Base-by-base conservation (phyloP, 2,888 invertebrate genomes). In the Tiliacea citrago region DNA sequence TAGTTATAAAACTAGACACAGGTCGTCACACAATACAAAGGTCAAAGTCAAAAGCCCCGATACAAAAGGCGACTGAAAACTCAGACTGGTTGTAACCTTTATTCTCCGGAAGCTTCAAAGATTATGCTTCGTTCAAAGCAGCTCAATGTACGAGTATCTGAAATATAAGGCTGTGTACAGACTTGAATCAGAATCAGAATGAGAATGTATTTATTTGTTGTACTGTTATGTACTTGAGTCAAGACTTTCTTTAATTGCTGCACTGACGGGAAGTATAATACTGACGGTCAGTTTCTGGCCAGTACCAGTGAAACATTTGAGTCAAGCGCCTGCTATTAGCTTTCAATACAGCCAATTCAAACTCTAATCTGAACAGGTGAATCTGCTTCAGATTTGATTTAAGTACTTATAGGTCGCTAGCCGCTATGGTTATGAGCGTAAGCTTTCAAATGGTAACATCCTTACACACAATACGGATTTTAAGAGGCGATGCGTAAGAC, bases 31-130 rank as follows among this genome's bases (percentile, higher is more conserved):
- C 39, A 39, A 39, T 39, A 39, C 39, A 39, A 39, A 39, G 39
- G 39, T 39, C 39, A 39, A 39, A 39, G 39, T 39, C 39, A 39
- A 39, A 39, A 39, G 39, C 39, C 7, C 7, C 7, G 4, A 39
- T 39, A 39, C 5, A 39, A 35, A 39, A 39, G 39, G 39, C 39
- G 39, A 39, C 39, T 39, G 39, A 39, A 39, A 39, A 39, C 39
- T 7, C 39, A 39, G 39, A 39, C 39, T 39, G 39, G 62, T 73
- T 70, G 53, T 12, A 61, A 61, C 58, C 53, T 63, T 63, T 75
- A 71, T 58, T 18, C 62, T 60, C 65, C 70, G 74, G 76, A 81
- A 74, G 71, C 58, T 74, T 81, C 58, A 76, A 77, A 75, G 79
- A 84, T 74, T 72, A 74, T n/a, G 42, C 49, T 42, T 57, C n/a